Conservation (phyloP, 2,797 vertebrate genomes). For the Lagocephalus sceleratus region DNA sequence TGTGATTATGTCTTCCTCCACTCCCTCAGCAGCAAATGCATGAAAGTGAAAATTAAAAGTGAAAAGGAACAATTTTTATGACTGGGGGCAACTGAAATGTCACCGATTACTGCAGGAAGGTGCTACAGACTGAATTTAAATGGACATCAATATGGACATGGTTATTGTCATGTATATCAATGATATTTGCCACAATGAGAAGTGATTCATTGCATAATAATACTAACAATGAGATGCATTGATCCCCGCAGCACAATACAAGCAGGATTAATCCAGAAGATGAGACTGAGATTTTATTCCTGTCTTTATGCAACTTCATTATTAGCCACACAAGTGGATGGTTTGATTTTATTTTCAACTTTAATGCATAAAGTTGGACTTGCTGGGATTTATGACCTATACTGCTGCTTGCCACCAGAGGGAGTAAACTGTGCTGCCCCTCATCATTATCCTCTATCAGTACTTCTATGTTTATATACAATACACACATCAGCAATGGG, state of each 20-base stretch:
- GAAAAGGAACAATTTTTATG: too few species aligned
- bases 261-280: background rate
- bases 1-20: background rate
- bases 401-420: background rate
- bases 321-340: background rate
- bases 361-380: too few species aligned
- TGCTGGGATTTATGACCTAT: background rate
- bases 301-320: background rate
- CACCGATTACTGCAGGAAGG: too few species aligned
- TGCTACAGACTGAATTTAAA: slow-evolving; percentile 21
- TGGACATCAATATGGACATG: slow-evolving; percentile 12
- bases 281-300: background rate
- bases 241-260: background rate
- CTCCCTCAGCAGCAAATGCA: background rate
- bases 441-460: too few species aligned
- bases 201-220: background rate
- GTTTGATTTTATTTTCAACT: too few species aligned
- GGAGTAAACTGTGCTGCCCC: background rate
- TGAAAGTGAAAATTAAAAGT: background rate
- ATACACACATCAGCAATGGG: too few species aligned
- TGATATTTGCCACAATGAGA: slow-evolving; percentile 5
- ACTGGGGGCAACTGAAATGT: too few species aligned
- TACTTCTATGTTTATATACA: too few species aligned
- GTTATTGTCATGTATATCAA: slow-evolving; percentile 17
- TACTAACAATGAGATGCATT: slow-evolving; percentile 9